Percentiles rank a stretch among this genome's conserved stretches.
Conservation (phyloP, 1,140 invertebrate species). For the Rhopalosiphum padi region DNA sequence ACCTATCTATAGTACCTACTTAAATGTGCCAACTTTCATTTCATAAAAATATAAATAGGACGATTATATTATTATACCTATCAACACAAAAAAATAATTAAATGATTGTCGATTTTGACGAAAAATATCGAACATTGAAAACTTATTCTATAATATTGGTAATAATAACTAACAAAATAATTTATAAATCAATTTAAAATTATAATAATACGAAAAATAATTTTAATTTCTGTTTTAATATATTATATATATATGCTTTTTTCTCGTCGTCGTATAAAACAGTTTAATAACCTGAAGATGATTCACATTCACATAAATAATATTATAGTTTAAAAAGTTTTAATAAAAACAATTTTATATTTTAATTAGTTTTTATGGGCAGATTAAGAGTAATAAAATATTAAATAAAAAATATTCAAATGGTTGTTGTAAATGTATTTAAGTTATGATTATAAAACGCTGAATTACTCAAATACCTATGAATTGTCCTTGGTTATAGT, state of each 20-base stretch:
- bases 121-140: not conserved
- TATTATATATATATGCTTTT: not conserved
- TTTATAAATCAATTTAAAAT: not conserved
- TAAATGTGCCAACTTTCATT: not conserved
- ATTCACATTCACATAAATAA: not conserved
- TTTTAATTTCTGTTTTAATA: not conserved
- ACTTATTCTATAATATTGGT: not conserved
- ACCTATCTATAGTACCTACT: not conserved
- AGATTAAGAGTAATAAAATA: slow-evolving; percentile 4
- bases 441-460: not conserved
- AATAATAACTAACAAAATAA: not conserved
- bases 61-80: not conserved
- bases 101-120: not conserved
- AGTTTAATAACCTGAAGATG: not conserved
- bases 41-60: not conserved
- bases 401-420: not conserved
- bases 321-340: not conserved
- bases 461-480: not conserved
- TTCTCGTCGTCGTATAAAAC: not conserved
- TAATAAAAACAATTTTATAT: not conserved
- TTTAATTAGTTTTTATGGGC: slow-evolving; percentile 16
- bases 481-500: not conserved
- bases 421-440: not conserved
- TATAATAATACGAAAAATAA: not conserved
- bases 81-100: not conserved